Evolutionary conservation across 2,113 vertebrate genomes (phyloP), one percentile per base, ranked within the genome.

Genomic region (Tursiops truncatus): DNA sequence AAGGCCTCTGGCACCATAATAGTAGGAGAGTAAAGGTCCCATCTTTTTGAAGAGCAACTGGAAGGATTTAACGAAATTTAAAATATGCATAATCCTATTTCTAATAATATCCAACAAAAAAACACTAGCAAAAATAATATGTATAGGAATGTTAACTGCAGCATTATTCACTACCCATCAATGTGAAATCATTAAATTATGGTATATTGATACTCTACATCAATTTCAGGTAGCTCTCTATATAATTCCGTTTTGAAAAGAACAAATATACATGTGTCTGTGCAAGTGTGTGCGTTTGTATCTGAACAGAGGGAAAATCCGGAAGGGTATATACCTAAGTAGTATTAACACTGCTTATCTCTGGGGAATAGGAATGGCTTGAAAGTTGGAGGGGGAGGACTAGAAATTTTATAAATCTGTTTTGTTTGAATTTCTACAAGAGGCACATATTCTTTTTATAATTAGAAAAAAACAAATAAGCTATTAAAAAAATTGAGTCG

Each of bases 391-490:
- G 9, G 10, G 1, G 25, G 28, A 28, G 23, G 15, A 74, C 47
- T 28, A 76, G 58, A 91, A 80, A 73, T 74, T 80, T 73, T 73
- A 33, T 81, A 44, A 71, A 91, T 56, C 44, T 47, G 36, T 65
- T 79, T 91, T 73, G 71, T 89, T 67, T 74, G 14, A 80, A 94
- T 80, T 96, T 91, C 73, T 94, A 50, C 20, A 91, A 73, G 56
- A 86, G 11, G 14, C 44, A 67, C 53, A 56, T 56, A 44, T 18
- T 44, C 79, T 58, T 94, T 88, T 47, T 94, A 10, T 73, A 73
- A 91, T 81, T 91, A 31, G 88, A 87, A 50, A 74, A 82, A 68
- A 21, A 3, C 44, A 26, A 89, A 41, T 65, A 84, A 85, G 88
- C 53, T 79, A 85, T 91, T 33, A 8, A 91, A 81, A 77, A 73